Base-by-base conservation (phyloP, 2,797 vertebrate genomes). In the Chlorospingus semifuscus region DNA sequence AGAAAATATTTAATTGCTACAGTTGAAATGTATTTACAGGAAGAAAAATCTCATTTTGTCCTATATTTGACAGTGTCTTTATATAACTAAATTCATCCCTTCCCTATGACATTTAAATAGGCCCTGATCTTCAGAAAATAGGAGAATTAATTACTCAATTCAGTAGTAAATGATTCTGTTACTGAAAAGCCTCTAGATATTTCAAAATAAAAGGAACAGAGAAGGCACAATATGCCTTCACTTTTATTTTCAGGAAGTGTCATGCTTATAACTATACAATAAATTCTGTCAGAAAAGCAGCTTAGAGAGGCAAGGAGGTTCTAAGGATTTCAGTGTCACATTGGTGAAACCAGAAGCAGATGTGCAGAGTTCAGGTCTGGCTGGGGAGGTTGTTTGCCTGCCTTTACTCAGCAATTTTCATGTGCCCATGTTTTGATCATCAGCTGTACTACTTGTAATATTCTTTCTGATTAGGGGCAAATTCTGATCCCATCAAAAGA, bases 101-200 rank as follows among this genome's bases (percentile, higher is more conserved):
- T 89, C 55, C 42, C 49, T 44, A 13, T 86, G 72, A 81, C 86
- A 90, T 93, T 94, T 87, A 86, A 94, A 66, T 64, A 81, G 29
- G 50, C 21, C 56, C 49, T 49, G 53, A 76, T 86, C 57, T 83
- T 89, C 61, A 87, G 56, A 96, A 92, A 89, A 77, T 64, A 10
- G 20, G 27, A 91, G 26, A 76, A 90, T 70, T 3, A 83, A 76
- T 94, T 79, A 89, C 66, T 83, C 27, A 46, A 90, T 90, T 78
- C 36, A 65, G 36, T 66, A 59, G 60, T 72, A 52, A 84, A 55
- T 79, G 30, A 82, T 75, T 75, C 65, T 78, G 32, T 49, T 86
- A 49, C 23, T 55, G 66, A 72, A 91, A 87, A 76, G 20, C 20
- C 63, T 87, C 46, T 72, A 60, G 32, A 89, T 60, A 75, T 78